phyloP scores from a whole-genome alignment of 2,797 vertebrate genomes.

The Myotis pilosus region DNA sequence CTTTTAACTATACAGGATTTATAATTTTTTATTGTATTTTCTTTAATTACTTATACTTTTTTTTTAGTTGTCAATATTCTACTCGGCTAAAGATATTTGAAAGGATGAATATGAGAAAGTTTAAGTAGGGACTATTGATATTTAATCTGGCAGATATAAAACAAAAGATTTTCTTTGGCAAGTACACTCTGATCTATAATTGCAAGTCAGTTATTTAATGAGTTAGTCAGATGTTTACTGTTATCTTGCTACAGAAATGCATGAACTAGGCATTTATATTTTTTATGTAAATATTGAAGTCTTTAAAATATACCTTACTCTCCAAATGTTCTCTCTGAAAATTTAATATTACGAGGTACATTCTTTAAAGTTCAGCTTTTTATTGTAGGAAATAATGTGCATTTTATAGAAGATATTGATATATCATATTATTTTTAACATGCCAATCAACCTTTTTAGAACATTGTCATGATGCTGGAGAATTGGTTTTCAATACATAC shows the following conservation, averaged over 20 bases:
- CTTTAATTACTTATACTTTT: neutral
- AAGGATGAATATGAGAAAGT: neutral
- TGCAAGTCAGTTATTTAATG: constrained; percentile 26
- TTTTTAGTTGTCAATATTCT: neutral
- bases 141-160: constrained; percentile 31
- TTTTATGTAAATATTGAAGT: constrained; percentile 1
- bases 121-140: neutral
- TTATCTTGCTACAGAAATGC: neutral
- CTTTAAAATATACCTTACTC: neutral
- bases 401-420: neutral
- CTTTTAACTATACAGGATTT: neutral
- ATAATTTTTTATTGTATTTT: neutral
- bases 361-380: constrained; percentile 11
- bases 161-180: constrained; percentile 29
- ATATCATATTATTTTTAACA: neutral
- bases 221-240: neutral
- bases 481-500: neutral
- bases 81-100: neutral
- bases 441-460: neutral
- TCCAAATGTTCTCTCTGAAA: neutral
- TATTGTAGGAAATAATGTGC: neutral
- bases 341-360: neutral
- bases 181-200: neutral
- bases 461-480: neutral
- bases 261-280: neutral